Evolutionary conservation across 2,888 invertebrate species (phyloP).

Genomic region (Tipula helvola): DNA sequence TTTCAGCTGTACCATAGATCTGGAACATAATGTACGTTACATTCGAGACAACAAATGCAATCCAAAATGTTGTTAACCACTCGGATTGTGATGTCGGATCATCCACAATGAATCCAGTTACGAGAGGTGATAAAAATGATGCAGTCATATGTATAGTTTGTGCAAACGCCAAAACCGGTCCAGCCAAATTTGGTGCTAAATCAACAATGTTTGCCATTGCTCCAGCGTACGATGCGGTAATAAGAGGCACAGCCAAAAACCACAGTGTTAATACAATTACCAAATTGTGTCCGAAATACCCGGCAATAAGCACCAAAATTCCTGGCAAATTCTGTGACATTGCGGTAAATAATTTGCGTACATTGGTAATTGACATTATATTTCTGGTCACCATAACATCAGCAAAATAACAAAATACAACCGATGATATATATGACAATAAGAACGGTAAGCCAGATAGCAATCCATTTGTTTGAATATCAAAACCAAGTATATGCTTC

Average conservation of each 20-base stretch:
- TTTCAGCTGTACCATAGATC: constrained; percentile 52
- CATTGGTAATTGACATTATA: constrained; percentile 47
- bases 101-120: constrained; percentile 46
- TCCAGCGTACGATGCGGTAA: constrained; percentile 60
- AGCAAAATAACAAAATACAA: constrained; percentile 54
- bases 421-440: constrained; percentile 55
- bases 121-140: constrained; percentile 54
- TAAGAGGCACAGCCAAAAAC: constrained; percentile 56
- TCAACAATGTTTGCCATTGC: constrained; percentile 68
- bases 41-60: constrained; percentile 46
- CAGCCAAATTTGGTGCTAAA: constrained; percentile 66
- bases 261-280: constrained; percentile 45
- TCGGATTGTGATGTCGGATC: constrained; percentile 44
- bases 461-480: constrained; percentile 56
- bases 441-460: constrained; percentile 56
- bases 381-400: constrained; percentile 47
- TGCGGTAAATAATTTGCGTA: constrained; percentile 55
- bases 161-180: constrained; percentile 57
- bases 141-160: constrained; percentile 69
- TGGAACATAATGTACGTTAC: constrained; percentile 51
- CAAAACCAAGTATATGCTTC: constrained; percentile 54
- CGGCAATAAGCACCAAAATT: constrained; percentile 46
- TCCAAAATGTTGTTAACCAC: constrained; percentile 52
- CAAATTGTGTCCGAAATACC: constrained; percentile 49
- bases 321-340: constrained; percentile 57